These are phyloP conservation scores for Marisa cornuarietis DNA, from an alignment of 1,140 invertebrate genomes.

Conservation along the genomic window DNA sequence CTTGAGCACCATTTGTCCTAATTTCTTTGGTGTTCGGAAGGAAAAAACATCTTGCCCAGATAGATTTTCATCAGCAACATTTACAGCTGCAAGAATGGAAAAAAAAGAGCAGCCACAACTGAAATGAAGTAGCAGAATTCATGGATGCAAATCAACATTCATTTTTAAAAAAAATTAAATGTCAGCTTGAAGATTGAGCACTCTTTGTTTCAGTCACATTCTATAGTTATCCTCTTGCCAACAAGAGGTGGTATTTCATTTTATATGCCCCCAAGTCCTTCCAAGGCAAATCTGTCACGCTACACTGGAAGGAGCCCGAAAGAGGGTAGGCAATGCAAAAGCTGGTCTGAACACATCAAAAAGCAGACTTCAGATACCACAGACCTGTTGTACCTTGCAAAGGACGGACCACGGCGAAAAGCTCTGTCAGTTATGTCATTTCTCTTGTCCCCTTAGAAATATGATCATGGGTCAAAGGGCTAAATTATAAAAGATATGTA, in stretches of 20 bases:
- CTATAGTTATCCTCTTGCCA: background rate
- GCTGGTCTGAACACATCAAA: no score
- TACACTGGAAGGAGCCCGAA: background rate
- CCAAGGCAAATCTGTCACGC: background rate
- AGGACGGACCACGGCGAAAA: no score
- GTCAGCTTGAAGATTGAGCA: background rate
- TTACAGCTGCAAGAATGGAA: slow-evolving; percentile 36
- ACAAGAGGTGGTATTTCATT: background rate
- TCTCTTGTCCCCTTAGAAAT: no score
- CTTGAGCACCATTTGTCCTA: slow-evolving; percentile 57
- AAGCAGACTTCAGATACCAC: no score
- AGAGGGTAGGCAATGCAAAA: background rate
- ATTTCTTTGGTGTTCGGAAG: slow-evolving; percentile 58
- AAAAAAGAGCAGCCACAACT: background rate
- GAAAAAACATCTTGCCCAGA: slow-evolving; percentile 53
- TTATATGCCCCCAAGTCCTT: background rate
- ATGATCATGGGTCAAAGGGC: no score
- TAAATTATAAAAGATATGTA: no score
- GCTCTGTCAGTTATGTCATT: no score
- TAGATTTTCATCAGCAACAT: slow-evolving; percentile 33
- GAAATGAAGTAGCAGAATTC: background rate
- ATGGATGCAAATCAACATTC: background rate
- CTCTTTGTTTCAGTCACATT: background rate
- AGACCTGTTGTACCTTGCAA: no score
- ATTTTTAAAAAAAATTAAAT: background rate